phyloP scores from a whole-genome alignment of 2,113 vertebrate genomes.

The Pipra filicauda region DNA sequence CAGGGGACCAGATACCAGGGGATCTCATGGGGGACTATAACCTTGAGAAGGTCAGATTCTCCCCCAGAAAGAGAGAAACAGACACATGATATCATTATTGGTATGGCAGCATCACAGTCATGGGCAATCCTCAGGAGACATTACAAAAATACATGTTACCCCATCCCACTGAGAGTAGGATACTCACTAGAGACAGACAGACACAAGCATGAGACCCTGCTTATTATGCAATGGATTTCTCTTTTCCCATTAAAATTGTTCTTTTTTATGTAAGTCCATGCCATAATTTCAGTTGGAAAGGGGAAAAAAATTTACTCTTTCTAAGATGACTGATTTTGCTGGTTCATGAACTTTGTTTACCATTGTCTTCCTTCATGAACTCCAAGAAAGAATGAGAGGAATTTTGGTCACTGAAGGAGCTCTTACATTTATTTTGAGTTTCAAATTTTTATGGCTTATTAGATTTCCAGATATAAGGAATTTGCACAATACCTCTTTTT shows the following conservation, averaged over 20 bases:
- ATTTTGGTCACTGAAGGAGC: not conserved
- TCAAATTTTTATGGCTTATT: not conserved
- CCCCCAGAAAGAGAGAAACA: not conserved
- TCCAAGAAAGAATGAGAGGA: not conserved
- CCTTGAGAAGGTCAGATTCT: not conserved
- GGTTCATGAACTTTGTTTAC: not conserved
- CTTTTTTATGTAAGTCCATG: not conserved
- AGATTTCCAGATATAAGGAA: not conserved
- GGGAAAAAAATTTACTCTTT: not conserved
- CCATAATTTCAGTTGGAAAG: not conserved
- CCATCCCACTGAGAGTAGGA: not conserved
- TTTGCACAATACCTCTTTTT: not conserved
- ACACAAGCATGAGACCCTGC: not conserved
- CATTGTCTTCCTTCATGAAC: not conserved
- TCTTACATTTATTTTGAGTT: not conserved
- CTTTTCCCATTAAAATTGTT: not conserved
- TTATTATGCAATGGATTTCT: not conserved
- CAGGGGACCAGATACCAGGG: too few relatives aligned
- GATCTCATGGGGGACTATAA: not conserved
- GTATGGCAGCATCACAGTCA: not conserved
- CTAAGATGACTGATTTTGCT: not conserved
- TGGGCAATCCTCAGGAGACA: not conserved
- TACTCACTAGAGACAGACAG: not conserved
- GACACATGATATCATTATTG: not conserved
- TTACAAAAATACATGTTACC: not conserved